phyloP scores from a whole-genome alignment of 2,888 invertebrate genomes.

The Ennomos erosarius region DNA sequence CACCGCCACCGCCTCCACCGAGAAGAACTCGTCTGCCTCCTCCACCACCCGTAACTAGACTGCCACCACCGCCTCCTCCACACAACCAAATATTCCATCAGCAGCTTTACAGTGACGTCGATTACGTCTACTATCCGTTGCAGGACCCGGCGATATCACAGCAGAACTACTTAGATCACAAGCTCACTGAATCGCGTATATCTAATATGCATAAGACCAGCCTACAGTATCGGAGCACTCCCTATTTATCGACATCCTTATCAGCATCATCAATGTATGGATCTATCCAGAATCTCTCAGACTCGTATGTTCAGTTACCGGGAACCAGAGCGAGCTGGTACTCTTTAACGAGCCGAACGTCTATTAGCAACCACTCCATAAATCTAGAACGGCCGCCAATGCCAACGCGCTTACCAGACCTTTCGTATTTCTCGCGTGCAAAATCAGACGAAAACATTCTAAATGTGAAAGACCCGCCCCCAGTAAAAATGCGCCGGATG shows the following conservation, averaged over 20 bases:
- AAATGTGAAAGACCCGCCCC: constrained; percentile 82
- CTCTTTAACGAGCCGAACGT: constrained; percentile 84
- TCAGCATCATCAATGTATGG: constrained; percentile 90
- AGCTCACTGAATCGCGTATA: constrained; percentile 90
- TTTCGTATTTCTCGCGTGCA: constrained; percentile 87
- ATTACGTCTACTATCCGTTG: constrained; percentile 95
- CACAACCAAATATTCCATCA: constrained; percentile 95
- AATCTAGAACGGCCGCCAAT: constrained; percentile 89
- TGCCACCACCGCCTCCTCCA: constrained; percentile 90
- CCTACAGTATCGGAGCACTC: constrained; percentile 92
- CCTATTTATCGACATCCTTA: constrained; percentile 89
- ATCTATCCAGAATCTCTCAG: constrained; percentile 92
- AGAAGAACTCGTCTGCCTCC: constrained; percentile 88
- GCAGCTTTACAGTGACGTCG: constrained; percentile 95
- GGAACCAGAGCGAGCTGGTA: constrained; percentile 87
- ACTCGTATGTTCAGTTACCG: constrained; percentile 89
- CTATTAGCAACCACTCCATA: constrained; percentile 87
- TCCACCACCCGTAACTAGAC: constrained; percentile 86
- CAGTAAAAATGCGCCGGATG: constrained; percentile 80
- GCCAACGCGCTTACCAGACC: constrained; percentile 82
- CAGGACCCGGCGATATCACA: constrained; percentile 96
- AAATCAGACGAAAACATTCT: constrained; percentile 93
- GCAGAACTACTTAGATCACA: constrained; percentile 96
- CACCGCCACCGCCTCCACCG: constrained; percentile 84
- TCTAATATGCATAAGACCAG: constrained; percentile 88